Percentiles rank a stretch among this genome's conserved stretches.
These are phyloP conservation scores for Bergia sp. DNA, from an alignment of 92 coral and sea anemone genomes.

Conservation along the genomic window DNA sequence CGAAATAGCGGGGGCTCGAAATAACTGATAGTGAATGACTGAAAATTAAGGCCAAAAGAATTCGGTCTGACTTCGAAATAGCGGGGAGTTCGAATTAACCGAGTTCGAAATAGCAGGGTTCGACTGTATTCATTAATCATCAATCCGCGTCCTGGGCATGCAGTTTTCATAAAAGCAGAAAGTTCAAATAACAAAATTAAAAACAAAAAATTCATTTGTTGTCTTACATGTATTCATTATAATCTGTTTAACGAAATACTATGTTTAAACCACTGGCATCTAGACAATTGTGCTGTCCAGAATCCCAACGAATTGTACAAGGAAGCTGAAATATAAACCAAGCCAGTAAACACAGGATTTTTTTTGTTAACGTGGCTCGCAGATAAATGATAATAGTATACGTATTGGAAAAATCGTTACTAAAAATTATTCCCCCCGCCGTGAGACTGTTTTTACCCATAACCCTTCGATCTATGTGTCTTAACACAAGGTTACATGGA, in stretches of 20 bases:
- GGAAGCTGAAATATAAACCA: not conserved
- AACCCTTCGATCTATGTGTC: not conserved
- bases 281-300: not conserved
- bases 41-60: too few relatives aligned
- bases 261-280: not conserved
- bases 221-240: not conserved
- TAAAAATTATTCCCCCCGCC: not conserved
- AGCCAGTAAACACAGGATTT: constrained; percentile 3
- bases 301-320: not conserved
- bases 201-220: not conserved
- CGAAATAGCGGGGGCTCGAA: too few relatives aligned
- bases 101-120: too few relatives aligned
- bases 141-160: too few relatives aligned
- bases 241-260: constrained; percentile 5
- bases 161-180: not conserved
- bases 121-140: too few relatives aligned
- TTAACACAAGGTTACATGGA: not conserved
- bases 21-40: too few relatives aligned
- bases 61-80: too few relatives aligned
- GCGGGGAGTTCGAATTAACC: too few relatives aligned
- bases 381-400: not conserved
- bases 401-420: constrained; percentile 8
- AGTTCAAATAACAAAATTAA: not conserved
- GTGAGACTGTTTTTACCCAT: not conserved
- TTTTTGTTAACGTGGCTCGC: not conserved